Evolutionary conservation across 1,140 invertebrate genomes (phyloP).

Genomic region (Bilobella aurantiaca): DNA sequence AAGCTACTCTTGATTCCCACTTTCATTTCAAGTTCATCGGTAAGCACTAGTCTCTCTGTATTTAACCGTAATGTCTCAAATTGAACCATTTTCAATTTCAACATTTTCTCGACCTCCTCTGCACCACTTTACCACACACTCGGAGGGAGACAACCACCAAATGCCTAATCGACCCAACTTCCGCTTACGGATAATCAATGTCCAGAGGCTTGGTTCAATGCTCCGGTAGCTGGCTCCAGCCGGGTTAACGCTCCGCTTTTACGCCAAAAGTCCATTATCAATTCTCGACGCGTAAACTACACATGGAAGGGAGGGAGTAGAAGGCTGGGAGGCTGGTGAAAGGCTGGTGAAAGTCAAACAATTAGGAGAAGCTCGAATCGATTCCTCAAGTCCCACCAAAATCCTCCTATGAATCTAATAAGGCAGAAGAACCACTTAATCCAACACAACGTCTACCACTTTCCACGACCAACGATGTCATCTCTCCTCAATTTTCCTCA

Average conservation of each 20-base stretch:
- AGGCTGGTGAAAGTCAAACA: neutral
- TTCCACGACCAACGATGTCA: neutral
- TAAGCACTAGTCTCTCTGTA: no score
- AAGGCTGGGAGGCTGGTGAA: neutral
- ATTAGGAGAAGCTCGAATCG: neutral
- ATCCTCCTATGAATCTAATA: neutral
- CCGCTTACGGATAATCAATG: constrained; percentile 5
- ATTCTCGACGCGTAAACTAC: neutral
- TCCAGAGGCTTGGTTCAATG: neutral
- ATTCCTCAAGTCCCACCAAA: neutral
- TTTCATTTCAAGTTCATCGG: no score
- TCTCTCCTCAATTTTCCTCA: no score
- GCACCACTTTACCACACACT: neutral
- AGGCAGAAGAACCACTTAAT: neutral
- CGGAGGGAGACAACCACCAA: no score
- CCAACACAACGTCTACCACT: neutral
- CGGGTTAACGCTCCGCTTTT: no score
- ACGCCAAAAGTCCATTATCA: neutral
- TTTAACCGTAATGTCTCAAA: no score
- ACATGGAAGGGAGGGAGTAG: neutral
- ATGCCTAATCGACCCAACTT: constrained; percentile 3
- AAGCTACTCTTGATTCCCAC: no score
- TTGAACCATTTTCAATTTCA: neutral
- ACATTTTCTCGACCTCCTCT: neutral
- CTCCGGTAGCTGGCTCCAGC: no score